phyloP scores from a whole-genome alignment of 2,888 invertebrate genomes.

The Marronus borbonicus region DNA sequence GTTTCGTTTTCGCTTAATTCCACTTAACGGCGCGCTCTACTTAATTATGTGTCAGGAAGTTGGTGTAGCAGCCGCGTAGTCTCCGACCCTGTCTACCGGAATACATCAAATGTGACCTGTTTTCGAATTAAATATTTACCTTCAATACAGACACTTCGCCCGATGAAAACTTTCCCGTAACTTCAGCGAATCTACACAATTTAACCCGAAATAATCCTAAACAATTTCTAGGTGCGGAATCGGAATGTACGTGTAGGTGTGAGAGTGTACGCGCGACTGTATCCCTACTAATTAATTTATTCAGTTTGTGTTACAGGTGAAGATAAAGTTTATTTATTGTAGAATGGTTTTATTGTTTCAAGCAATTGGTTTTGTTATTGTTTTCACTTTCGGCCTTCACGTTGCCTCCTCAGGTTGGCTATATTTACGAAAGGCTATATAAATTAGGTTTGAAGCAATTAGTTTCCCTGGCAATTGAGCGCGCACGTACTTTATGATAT shows the following conservation, averaged over 20 bases:
- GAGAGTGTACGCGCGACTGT: slow-evolving; percentile 4
- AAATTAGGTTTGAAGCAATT: too few species aligned
- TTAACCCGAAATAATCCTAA: slow-evolving; percentile 49
- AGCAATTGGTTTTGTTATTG: slow-evolving; percentile 41
- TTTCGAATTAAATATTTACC: slow-evolving; percentile 54
- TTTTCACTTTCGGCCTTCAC: slow-evolving; percentile 15
- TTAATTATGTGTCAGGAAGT: slow-evolving; percentile 52
- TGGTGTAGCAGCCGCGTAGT: slow-evolving; percentile 31
- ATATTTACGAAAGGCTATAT: neutral
- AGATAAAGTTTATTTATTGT: slow-evolving; percentile 42
- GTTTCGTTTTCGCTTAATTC: slow-evolving; percentile 11
- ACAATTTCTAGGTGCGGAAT: slow-evolving; percentile 46
- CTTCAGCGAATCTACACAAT: slow-evolving; percentile 36
- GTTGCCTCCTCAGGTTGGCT: neutral
- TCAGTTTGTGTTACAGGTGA: slow-evolving; percentile 43
- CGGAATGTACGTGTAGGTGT: slow-evolving; percentile 23
- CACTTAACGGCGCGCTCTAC: slow-evolving; percentile 39
- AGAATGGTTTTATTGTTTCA: slow-evolving; percentile 44
- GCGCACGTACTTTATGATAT: too few species aligned
- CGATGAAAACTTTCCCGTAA: slow-evolving; percentile 40
- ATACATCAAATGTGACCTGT: slow-evolving; percentile 52
- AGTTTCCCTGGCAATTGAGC: too few species aligned
- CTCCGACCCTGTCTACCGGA: slow-evolving; percentile 29
- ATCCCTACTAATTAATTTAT: slow-evolving; percentile 46
- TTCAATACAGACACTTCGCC: slow-evolving; percentile 46